Evolutionary conservation across 2,113 vertebrate genomes (phyloP).

Genomic region (Ursus arctos): DNA sequence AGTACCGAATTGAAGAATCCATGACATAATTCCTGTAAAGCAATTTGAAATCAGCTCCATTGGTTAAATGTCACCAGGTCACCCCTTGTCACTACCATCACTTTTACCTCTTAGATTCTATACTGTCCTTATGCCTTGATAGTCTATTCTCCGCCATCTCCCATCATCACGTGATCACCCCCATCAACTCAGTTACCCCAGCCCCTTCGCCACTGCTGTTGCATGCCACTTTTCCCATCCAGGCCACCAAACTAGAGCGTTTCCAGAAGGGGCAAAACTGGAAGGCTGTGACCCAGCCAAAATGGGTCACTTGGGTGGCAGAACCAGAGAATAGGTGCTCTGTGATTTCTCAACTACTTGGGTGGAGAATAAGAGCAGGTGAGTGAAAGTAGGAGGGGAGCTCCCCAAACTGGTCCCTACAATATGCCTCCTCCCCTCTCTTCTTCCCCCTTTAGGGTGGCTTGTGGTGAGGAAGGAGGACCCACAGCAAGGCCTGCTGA

Average conservation of each 20-base stretch:
- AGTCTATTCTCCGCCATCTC: not conserved
- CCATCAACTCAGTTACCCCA: not conserved
- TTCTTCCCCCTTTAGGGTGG: not conserved
- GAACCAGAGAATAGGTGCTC: not conserved
- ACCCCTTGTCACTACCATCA: not conserved
- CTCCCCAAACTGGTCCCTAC: accelerated
- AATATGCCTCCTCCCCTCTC: not conserved
- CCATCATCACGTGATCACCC: not conserved
- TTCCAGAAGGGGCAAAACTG: not conserved
- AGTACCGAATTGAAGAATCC: not conserved
- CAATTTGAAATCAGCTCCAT: not conserved
- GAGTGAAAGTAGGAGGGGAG: not conserved
- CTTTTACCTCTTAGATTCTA: not conserved
- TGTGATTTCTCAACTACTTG: not conserved
- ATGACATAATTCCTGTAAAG: not conserved
- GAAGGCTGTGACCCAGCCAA: not conserved
- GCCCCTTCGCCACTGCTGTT: not conserved
- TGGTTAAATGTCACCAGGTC: not conserved
- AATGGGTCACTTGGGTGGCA: not conserved
- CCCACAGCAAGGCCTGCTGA: not conserved
- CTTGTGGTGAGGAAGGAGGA: not conserved
- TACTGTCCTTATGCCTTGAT: not conserved
- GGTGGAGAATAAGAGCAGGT: not conserved
- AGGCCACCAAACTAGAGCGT: not conserved
- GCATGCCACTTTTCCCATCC: not conserved